Percentiles rank a stretch among this genome's conserved stretches.
These are phyloP conservation scores for Zalophus californianus DNA, from an alignment of 2,797 vertebrate genomes.

Conservation along the genomic window DNA sequence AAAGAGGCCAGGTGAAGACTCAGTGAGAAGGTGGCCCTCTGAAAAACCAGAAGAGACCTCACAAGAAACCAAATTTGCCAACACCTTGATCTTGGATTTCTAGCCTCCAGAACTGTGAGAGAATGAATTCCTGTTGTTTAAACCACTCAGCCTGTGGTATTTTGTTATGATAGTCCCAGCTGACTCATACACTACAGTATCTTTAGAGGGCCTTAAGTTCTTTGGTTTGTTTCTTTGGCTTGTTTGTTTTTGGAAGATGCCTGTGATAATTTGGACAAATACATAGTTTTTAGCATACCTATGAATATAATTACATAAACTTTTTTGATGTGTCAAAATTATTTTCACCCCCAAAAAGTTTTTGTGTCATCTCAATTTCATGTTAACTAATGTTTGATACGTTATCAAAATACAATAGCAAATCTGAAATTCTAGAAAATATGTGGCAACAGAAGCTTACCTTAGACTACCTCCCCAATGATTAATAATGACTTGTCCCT, in stretches of 20 bases:
- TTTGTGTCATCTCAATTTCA: not conserved
- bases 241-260: not conserved
- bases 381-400: not conserved
- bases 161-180: not conserved
- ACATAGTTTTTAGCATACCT: not conserved
- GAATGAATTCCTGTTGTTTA: not conserved
- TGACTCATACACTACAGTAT: not conserved
- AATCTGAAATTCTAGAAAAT: not conserved
- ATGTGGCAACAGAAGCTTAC: not conserved
- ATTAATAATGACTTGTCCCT: not conserved
- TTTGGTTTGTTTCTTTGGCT: not conserved
- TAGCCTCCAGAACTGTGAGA: not conserved
- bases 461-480: not conserved
- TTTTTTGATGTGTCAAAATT: not conserved
- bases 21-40: not conserved
- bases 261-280: not conserved
- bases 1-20: not conserved
- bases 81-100: not conserved
- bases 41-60: not conserved
- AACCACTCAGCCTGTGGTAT: not conserved
- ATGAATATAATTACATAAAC: not conserved
- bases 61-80: not conserved
- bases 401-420: not conserved
- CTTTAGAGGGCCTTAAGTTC: not conserved
- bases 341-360: not conserved